Conservation (phyloP, 2,888 invertebrate genomes). For the Pollenia griseotomentosa region DNA sequence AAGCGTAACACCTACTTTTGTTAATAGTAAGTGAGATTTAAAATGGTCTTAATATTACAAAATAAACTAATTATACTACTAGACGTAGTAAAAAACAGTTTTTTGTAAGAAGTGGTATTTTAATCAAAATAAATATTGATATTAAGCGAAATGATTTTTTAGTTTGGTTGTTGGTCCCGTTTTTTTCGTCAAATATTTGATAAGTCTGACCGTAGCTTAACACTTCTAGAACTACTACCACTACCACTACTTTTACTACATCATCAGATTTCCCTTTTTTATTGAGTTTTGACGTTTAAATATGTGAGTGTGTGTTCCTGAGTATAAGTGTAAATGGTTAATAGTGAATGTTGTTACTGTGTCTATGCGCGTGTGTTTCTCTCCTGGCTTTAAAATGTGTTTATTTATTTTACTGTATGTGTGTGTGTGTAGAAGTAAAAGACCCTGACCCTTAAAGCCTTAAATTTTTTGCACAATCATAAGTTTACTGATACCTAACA, state of each 20-base stretch:
- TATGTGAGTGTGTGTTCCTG: too few relatives aligned
- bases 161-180: too few relatives aligned
- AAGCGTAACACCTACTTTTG: too few relatives aligned
- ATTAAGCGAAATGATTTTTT: too few relatives aligned
- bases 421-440: neutral
- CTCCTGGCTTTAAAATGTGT: neutral
- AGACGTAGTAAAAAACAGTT: too few relatives aligned
- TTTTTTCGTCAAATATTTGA: too few relatives aligned
- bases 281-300: neutral
- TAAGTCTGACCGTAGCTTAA: too few relatives aligned
- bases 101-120: too few relatives aligned
- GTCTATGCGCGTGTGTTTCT: neutral
- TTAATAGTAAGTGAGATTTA: too few relatives aligned
- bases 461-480: conserved; percentile 19
- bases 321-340: conserved; percentile 11
- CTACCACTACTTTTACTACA: neutral
- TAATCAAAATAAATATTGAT: too few relatives aligned
- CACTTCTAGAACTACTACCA: neutral
- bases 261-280: conserved; percentile 30
- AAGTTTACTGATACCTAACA: neutral
- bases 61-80: too few relatives aligned
- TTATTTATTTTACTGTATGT: neutral
- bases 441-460: conserved; percentile 50
- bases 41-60: too few relatives aligned
- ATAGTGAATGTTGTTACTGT: neutral